Evolutionary conservation across 2,113 vertebrate genomes (phyloP), one percentile per base, ranked within the genome.

Genomic region (Chlorocebus sabaeus): DNA sequence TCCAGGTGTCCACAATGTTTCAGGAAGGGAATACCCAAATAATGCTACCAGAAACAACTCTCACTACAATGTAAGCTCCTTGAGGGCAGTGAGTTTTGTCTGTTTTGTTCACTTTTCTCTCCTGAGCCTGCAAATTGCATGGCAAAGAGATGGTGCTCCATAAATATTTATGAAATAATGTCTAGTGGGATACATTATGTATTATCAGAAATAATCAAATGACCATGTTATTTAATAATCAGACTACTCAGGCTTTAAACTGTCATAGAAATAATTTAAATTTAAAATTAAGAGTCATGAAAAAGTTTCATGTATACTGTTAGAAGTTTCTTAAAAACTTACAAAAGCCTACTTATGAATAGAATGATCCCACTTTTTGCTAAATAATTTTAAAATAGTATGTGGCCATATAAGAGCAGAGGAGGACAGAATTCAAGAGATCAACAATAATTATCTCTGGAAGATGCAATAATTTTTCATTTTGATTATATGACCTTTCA

Each of bases 281-380:
- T 72, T 96, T 59, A 70, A 95, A 95, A 80, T 11, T 91, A 95
- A 82, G 2, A 93, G 61, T 50, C 94, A 87, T 76, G 27, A 73
- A 76, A 90, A 90, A 81, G 35, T 78, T 94, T 93, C 40, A 59
- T 48, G 45, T 61, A 79, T 30, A 87, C 50, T 50, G 13, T 73
- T 50, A 45, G 13, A 59, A 61, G 32, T 45, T 93, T 94, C 73
- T 23, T 55, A 72, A 93, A 75, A 90, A 61, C n/a, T 73, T 73
- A 45, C 4, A 22, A 48, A 61, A 81, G 55, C 55, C 55, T 75
- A 90, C 40, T 57, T 75, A 68, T 40, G 25, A 96, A 83, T 25
- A 87, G 38, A 86, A 85, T 11, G 16, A 86, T 92, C 17, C 16
- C 61, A 57, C 5, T 85, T 57, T 92, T 14, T 8, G 35, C 67